These are phyloP conservation scores for Aphrocallistes beatrix DNA, from an alignment of 37 sponge, comb jelly and placozoan species.

Conservation along the genomic window DNA sequence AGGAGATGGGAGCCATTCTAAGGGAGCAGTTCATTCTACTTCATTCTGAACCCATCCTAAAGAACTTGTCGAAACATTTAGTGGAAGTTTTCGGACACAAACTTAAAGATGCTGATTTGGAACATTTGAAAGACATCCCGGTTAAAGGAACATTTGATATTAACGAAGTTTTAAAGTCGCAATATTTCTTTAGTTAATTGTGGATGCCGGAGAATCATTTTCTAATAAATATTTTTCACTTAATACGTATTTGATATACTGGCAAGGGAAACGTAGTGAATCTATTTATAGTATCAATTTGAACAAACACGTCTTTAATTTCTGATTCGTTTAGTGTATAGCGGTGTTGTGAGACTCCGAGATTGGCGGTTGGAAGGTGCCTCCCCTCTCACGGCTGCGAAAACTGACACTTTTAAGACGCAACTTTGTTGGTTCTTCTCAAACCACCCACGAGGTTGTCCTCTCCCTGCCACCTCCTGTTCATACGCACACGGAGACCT, in stretches of 20 bases:
- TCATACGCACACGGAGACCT: conserved; percentile 61
- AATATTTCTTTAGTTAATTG: conserved; percentile 65
- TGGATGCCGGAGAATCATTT: neutral
- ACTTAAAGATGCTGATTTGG: conserved; percentile 23
- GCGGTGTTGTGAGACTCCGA: conserved; percentile 44
- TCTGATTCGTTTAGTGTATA: conserved; percentile 23
- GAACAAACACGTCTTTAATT: neutral
- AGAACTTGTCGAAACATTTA: conserved; percentile 48
- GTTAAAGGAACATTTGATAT: conserved; percentile 51
- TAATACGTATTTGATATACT: neutral
- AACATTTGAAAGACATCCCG: neutral
- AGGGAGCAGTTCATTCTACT: conserved; percentile 85
- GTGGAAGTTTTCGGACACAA: conserved; percentile 50
- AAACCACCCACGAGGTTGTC: conserved; percentile 84
- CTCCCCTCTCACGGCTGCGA: neutral
- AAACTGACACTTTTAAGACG: conserved; percentile 31
- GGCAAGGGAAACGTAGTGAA: neutral
- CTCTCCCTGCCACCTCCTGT: conserved; percentile 31
- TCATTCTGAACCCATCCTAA: conserved; percentile 61
- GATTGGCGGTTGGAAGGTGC: conserved; percentile 49
- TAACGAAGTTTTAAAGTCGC: conserved; percentile 43
- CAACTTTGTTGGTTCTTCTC: conserved; percentile 74
- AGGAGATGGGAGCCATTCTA: conserved; percentile 67
- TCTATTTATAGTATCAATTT: neutral
- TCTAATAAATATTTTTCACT: neutral